phyloP scores from a whole-genome alignment of 2,113 vertebrate genomes.

The Shinisaurus crocodilurus region DNA sequence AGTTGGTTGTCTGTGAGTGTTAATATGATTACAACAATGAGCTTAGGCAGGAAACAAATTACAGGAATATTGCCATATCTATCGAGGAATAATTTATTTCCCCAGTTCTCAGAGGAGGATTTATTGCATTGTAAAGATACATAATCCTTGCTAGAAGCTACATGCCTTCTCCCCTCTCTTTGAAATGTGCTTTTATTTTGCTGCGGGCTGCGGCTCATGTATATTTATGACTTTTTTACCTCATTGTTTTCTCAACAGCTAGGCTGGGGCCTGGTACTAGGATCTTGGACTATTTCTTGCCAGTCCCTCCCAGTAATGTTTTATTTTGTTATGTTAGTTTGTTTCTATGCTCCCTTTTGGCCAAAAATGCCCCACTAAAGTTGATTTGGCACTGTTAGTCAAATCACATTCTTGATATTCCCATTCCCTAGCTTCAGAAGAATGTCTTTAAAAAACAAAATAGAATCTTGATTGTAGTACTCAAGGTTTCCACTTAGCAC shows the following conservation, averaged over 20 bases:
- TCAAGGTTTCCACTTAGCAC: background rate
- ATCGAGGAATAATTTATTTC: background rate
- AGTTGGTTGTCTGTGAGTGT: background rate
- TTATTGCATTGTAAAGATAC: background rate
- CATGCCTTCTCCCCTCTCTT: rapidly evolving
- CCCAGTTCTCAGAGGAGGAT: background rate
- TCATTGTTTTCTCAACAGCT: background rate
- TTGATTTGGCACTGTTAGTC: no score
- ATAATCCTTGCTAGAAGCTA: background rate
- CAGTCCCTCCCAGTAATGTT: background rate
- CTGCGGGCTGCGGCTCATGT: background rate
- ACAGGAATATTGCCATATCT: background rate
- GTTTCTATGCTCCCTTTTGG: background rate
- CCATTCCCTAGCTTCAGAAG: background rate
- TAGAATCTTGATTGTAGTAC: background rate
- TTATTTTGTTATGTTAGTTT: background rate
- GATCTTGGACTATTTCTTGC: background rate
- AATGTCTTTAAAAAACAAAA: background rate
- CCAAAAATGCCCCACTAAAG: background rate
- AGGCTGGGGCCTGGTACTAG: background rate
- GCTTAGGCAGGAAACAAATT: rapidly evolving
- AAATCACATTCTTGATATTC: background rate
- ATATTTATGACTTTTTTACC: background rate
- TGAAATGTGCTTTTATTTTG: background rate
- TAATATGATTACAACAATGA: background rate